Conservation (phyloP, 2,797 vertebrate species). For the Parambassis ranga region DNA sequence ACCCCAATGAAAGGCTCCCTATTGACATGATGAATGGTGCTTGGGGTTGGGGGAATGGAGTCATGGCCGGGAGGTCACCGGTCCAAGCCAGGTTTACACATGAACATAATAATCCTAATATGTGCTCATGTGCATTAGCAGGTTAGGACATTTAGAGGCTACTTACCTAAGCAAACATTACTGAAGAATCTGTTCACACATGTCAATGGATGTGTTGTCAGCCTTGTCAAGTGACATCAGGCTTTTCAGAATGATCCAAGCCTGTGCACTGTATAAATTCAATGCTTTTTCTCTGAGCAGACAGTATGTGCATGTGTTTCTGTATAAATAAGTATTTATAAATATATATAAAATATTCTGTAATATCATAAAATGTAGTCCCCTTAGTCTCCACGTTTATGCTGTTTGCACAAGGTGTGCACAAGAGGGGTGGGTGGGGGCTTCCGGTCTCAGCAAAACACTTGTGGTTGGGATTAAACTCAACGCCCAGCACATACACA, state of each 20-base stretch:
- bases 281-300: neutral
- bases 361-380: too few species aligned
- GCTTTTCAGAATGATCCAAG: conserved; percentile 1
- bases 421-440: neutral
- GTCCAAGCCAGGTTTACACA: conserved; percentile 17
- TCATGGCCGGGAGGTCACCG: conserved; percentile 32
- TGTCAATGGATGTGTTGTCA: conserved; percentile 27
- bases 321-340: too few species aligned
- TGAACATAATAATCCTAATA: conserved; percentile 36
- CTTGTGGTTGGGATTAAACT: conserved; percentile 3
- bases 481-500: conserved; percentile 13
- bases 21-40: conserved; percentile 57
- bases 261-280: neutral
- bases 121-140: conserved; percentile 1
- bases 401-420: conserved; percentile 39
- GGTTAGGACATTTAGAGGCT: conserved; percentile 32
- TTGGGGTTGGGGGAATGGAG: conserved; percentile 39
- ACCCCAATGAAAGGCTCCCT: conserved; percentile 50
- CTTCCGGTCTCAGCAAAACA: conserved; percentile 28
- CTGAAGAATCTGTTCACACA: conserved; percentile 33
- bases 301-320: neutral
- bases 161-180: conserved; percentile 40
- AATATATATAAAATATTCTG: too few species aligned
- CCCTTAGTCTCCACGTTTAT: neutral
- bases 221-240: neutral